Evolutionary conservation across 2,888 invertebrate species (phyloP), one percentile per base, ranked within the genome.

Genomic region (Volucella inanis): DNA sequence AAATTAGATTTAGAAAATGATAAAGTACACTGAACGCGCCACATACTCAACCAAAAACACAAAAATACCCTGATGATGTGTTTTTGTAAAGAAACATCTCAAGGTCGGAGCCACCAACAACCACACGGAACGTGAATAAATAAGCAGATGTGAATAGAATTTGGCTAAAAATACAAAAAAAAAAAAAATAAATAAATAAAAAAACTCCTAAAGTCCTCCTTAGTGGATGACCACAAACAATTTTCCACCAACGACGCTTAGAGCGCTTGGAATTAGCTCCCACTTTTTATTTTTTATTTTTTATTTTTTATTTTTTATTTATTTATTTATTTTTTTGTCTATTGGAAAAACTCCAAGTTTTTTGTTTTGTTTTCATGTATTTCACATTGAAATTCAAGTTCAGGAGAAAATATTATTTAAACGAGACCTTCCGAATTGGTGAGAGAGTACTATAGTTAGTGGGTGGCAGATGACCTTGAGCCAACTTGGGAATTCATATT

Each of bases 201-300:
- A 22, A 22, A 1, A 11, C 12, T 11, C 22, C 12, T 12, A n/a
- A 18, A 65, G 54, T 52, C 39, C 41, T 68, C 15, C 55, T 31
- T 22, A 68, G 55, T 55, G 67, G 57, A 57, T 70, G 70, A 47
- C 57, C 57, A 57, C 47, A 45, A 70, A 47, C 8, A 57, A 70
- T 49, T 39, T 15, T 47, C 31, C 70, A 31, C 47, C 55, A 57
- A 68, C 31, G 31, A 0, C 38, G 54, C 15, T 12, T 8, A n/a
- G n/a, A 43, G n/a, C 31, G 31, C 6, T 31, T 31, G 6, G 2
- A 31, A 31, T 31, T 1, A 1, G 6, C 31, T 31, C 31, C 1
- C 31, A 31, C 14, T 22, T 39, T n/a, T 22, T n/a, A n/a, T 43
- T 52, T n/a, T 43, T 43, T 22, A 9, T 22, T n/a, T 12, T 61